Evolutionary conservation across 2,888 invertebrate species (phyloP).

Genomic region (Drosophila leonis): DNA sequence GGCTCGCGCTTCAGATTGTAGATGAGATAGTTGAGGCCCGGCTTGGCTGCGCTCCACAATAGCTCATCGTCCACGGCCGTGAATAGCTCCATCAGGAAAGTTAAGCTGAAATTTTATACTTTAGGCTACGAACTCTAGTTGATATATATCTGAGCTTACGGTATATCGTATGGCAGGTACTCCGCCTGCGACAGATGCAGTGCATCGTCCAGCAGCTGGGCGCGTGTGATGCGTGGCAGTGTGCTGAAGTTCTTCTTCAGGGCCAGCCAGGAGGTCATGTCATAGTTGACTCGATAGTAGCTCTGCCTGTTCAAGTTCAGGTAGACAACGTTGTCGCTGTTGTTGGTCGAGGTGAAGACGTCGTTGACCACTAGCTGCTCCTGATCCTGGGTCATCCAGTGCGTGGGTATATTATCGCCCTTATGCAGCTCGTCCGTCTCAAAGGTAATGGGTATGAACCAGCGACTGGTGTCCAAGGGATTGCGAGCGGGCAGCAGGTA

Average conservation of each 20-base stretch:
- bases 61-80: slow-evolving; percentile 87
- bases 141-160: slow-evolving; percentile 67
- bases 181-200: slow-evolving; percentile 87
- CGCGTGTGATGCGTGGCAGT: slow-evolving; percentile 88
- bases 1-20: slow-evolving; percentile 87
- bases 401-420: slow-evolving; percentile 81
- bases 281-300: slow-evolving; percentile 90
- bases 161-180: slow-evolving; percentile 87
- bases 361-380: slow-evolving; percentile 78
- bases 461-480: slow-evolving; percentile 78
- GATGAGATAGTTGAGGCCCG: slow-evolving; percentile 87
- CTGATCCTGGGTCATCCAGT: slow-evolving; percentile 83
- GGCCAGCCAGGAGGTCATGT: slow-evolving; percentile 87
- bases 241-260: slow-evolving; percentile 86
- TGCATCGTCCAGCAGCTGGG: slow-evolving; percentile 90
- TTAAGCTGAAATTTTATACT: slow-evolving; percentile 75
- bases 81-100: slow-evolving; percentile 86
- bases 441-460: slow-evolving; percentile 84
- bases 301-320: slow-evolving; percentile 86
- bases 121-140: accelerated
- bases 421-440: slow-evolving; percentile 81
- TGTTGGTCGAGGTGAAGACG: slow-evolving; percentile 76
- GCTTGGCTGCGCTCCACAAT: slow-evolving; percentile 88
- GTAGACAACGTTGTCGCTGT: slow-evolving; percentile 83
- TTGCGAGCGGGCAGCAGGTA: slow-evolving; percentile 83